Base-by-base conservation (phyloP, 2,113 vertebrate genomes). In the Etheostoma spectabile region DNA sequence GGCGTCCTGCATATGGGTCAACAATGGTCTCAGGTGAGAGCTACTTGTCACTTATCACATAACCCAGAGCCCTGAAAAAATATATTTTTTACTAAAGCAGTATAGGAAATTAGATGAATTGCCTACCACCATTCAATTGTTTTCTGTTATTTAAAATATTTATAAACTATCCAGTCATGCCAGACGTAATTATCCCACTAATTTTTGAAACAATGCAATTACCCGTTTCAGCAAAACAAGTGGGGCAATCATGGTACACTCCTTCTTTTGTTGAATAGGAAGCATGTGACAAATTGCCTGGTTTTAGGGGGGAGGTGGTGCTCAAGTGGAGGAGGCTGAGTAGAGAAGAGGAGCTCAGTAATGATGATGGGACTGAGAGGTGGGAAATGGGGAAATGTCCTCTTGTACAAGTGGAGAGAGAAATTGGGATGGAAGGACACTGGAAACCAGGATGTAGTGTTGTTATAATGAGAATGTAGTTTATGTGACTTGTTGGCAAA, bases 381-480 rank as follows among this genome's bases (percentile, higher is more conserved):
- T 5, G 21, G 76, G 60, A 67, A 45, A 18, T 51, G 67, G 21
- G 76, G 60, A 67, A 45, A 18, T 51, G 67, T 77, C 45, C 22
- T 67, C 45, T 18, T 16, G 24, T 48, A 35, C 48, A 46, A 52
- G 30, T 45, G 27, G 38, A 35, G n/a, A 62, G 60, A 62, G 53
- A 68, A 21, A 35, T 22, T 42, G 49, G 61, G 68, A 70, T 68
- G 35, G 46, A 65, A 56, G 62, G 33, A 68, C 24, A 12, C 57
- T 24, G 49, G 49, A 62, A 79, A 65, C 30, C 38, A 59, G 57
- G 64, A 67, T 67, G 61, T 52, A 30, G 61, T 52, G 12, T 24
- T 52, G 12, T 24, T 73, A 61, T 61, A 81, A 79, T 86, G 57
- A 75, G 42, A 68, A 63, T 79, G 74, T 18, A 19, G 72, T 71